Evolutionary conservation across 53 echinoderm and acorn worm species (phyloP), one percentile per base, ranked within the genome.

Genomic region (Actinopyga echinites): DNA sequence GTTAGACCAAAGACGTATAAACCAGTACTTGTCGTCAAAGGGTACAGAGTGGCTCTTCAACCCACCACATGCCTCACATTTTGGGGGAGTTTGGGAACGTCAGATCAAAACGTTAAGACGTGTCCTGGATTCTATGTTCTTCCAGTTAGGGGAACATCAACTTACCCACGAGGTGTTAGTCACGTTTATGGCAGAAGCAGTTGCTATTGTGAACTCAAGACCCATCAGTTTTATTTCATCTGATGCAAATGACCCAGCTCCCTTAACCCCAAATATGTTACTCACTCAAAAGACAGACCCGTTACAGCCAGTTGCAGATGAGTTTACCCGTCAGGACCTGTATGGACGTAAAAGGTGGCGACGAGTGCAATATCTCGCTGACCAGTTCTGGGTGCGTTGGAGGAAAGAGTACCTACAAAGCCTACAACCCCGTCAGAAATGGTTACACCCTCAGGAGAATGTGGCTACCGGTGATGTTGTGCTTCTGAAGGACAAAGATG

Each of bases 301-400:
- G 8, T 73, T 65, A n/a, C 53, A 81, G 19, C 49, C 85, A n/a
- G 58, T 54, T 20, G 80, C 80, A 30, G 89, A 68, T 13, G 36
- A 79, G 56, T 89, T 89, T 49, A 68, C 67, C 9, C 68, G 78
- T 28, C 40, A 85, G 34, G 85, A 89, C 71, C 26, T 84, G 37
- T 89, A 85, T 20, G 69, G 80, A 45, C 61, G 89, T 20, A 85
- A 79, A 62, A 77, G 84, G 29, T 89, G 89, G 89, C 80, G 89
- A 10, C 84, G 81, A 26, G 74, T 57, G 3, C 89, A 85, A 42
- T 66, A 89, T 62, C 80, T 85, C 0, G 85, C 89, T 0, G 87
- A 88, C 58, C 84, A 89, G 80, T 84, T 89, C 31, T 89, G 89
- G 89, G 60, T 56, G 12, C 78, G 73, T 32, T 89, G 89, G 85